Base-by-base conservation (phyloP, 2,797 vertebrate species). In the Paedocypris micromegethes region DNA sequence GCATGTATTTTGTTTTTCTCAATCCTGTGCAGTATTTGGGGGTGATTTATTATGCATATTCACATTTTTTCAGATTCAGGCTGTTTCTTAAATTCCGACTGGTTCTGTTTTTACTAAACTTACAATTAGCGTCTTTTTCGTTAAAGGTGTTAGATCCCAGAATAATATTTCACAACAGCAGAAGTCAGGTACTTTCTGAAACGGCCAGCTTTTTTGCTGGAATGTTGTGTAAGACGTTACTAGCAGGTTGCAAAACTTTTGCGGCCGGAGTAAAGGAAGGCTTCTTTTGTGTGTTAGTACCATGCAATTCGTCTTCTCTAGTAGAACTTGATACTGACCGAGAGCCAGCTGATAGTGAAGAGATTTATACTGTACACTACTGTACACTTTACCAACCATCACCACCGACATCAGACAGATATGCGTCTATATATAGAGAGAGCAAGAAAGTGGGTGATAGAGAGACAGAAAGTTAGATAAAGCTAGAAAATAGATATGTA, bases 271-370 rank as follows among this genome's bases (percentile, higher is more conserved):
- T 39, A 52, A 64, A 60, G 51, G 70, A 51, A 63, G 61, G 72
- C 66, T 78, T 71, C 61, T 59, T 64, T 46, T 55, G 59, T 68
- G 57, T 65, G 43, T 65, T 58, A 50, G 60, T 61, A 58, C 62
- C 49, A 64, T 55, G 75, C 70, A 78, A 67, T 39, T 54, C 58
- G 67, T 43, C 45, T 6, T 72, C 73, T 73, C 75, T 66, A 58
- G 57, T 51, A 57, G 40, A 55, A 47, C 46, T 51, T 58, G 71
- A 75, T 73, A 53, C 41, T 60, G 43, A 57, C 56, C 45, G 60
- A 56, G 7, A 62, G 61, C 66, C 64, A 59, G 50, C 50, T 47
- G 23, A 9, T 48, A 51, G 53, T 51, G 49, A 67, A 75, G 55
- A 75, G 61, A 74, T 68, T 53, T 72, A 57, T 69, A 23, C 23